These are phyloP conservation scores for Poecile montanus DNA, from an alignment of 2,797 vertebrate genomes.

Conservation along the genomic window DNA sequence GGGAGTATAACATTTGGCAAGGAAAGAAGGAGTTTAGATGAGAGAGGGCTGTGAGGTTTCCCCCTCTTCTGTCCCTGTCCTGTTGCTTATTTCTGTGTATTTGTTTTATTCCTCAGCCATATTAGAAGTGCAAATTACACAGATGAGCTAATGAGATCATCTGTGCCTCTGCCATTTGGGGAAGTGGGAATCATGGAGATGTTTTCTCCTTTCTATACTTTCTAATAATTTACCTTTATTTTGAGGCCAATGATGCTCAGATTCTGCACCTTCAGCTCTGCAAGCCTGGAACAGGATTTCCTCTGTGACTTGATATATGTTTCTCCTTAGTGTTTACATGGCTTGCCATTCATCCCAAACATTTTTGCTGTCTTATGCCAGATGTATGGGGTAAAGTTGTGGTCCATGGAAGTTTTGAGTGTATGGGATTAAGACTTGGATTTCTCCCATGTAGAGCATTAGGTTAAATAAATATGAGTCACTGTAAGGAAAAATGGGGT, in stretches of 20 bases:
- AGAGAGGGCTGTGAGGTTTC: constrained; percentile 49
- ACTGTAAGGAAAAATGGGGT: not conserved
- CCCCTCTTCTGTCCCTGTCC: constrained; percentile 1
- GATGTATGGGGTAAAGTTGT: not conserved
- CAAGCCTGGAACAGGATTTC: not conserved
- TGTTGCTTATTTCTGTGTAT: constrained; percentile 62
- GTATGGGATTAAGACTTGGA: not conserved
- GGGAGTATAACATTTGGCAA: constrained; percentile 54
- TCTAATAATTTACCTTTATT: not conserved
- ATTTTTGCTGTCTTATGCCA: not conserved
- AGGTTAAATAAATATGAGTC: not conserved
- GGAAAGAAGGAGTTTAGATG: constrained; percentile 39
- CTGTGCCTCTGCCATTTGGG: constrained; percentile 3
- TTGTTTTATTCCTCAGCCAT: constrained; percentile 52
- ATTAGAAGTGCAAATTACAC: constrained; percentile 56
- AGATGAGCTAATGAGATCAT: constrained; percentile 66
- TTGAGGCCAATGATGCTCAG: not conserved
- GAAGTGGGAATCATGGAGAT: constrained; percentile 2
- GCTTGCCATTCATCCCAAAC: not conserved
- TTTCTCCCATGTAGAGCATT: not conserved
- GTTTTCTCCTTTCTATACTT: not conserved
- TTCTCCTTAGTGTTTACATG: not conserved
- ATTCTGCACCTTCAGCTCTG: not conserved
- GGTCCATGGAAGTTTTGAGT: not conserved
- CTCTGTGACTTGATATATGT: not conserved